A percentile compares a stretch with the other conserved stretches of the same genome.
These are phyloP conservation scores for Ammodytes dubius DNA, from an alignment of 2,113 vertebrate species.

Conservation along the genomic window DNA sequence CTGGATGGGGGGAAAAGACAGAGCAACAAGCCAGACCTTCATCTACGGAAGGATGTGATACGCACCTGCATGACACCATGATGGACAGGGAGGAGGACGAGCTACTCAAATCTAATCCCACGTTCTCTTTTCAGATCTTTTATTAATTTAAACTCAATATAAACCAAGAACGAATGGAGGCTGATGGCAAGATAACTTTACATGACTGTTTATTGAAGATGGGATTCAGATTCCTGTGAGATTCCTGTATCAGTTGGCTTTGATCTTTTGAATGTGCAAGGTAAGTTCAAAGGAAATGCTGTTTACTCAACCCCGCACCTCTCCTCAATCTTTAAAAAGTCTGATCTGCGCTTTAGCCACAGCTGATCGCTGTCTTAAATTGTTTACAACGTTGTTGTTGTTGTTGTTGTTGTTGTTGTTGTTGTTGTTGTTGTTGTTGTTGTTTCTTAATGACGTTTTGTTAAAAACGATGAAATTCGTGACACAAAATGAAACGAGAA, in stretches of 20 bases:
- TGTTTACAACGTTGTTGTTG: not conserved
- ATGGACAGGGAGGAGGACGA: slow-evolving; percentile 30
- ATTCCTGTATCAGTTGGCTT: not conserved
- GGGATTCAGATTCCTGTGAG: not conserved
- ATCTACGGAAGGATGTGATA: not conserved
- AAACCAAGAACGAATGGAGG: slow-evolving; percentile 1
- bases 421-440: too few species aligned
- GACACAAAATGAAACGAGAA: not conserved
- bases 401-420: too few species aligned
- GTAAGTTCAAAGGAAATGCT: slow-evolving; percentile 31
- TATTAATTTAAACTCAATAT: not conserved
- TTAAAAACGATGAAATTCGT: not conserved
- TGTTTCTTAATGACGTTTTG: too few species aligned
- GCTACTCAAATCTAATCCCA: slow-evolving; percentile 71
- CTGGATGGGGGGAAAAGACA: not conserved
- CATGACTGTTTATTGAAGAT: not conserved
- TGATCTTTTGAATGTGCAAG: not conserved
- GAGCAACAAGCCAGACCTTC: not conserved
- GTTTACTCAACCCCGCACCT: not conserved
- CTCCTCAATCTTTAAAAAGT: not conserved
- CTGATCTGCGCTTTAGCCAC: not conserved
- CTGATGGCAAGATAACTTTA: slow-evolving; percentile 11
- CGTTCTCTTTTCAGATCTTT: not conserved
- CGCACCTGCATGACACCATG: slow-evolving; percentile 13
- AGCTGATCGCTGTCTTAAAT: not conserved